These are phyloP conservation scores for Meloidogyne exigua DNA, from an alignment of 1,140 invertebrate genomes.

Conservation along the genomic window DNA sequence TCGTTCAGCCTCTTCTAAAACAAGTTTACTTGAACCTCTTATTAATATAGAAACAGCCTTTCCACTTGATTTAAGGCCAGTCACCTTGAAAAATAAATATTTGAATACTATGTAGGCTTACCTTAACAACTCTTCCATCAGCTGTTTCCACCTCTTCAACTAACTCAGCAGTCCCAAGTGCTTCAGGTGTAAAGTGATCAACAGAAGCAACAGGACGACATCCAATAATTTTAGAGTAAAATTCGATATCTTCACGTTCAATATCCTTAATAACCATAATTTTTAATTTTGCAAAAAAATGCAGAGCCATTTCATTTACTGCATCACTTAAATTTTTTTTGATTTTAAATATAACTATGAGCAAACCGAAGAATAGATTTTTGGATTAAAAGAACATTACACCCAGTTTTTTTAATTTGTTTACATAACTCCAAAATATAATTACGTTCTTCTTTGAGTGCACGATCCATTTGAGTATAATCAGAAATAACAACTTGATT, in stretches of 20 bases:
- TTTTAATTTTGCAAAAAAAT: conserved; percentile 98
- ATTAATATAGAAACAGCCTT: conserved; percentile 88
- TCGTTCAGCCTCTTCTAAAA: conserved; percentile 81
- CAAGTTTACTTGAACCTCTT: conserved; percentile 93
- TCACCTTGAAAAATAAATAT: conserved; percentile 81
- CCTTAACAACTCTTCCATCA: conserved; percentile 85
- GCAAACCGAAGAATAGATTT: conserved; percentile 89
- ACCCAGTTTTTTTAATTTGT: conserved; percentile 96
- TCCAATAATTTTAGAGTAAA: conserved; percentile 88
- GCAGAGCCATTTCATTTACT: conserved; percentile 89
- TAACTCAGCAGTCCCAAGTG: conserved; percentile 84
- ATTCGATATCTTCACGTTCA: conserved; percentile 95
- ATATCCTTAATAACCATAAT: conserved; percentile 97
- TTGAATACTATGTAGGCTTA: conserved; percentile 62
- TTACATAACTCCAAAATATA: conserved; percentile 99
- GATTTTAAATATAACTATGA: neutral
- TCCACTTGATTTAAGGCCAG: conserved; percentile 82
- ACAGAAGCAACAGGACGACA: conserved; percentile 95
- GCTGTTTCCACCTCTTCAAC: conserved; percentile 90
- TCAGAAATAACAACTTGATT: conserved; percentile 93
- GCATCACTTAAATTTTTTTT: conserved; percentile 74
- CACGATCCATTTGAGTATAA: conserved; percentile 97
- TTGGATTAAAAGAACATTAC: conserved; percentile 94
- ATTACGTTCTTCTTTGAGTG: conserved; percentile 92
- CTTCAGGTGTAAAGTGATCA: conserved; percentile 91